Evolutionary conservation across 2,113 vertebrate species (phyloP).

Genomic region (Delphinus delphis): DNA sequence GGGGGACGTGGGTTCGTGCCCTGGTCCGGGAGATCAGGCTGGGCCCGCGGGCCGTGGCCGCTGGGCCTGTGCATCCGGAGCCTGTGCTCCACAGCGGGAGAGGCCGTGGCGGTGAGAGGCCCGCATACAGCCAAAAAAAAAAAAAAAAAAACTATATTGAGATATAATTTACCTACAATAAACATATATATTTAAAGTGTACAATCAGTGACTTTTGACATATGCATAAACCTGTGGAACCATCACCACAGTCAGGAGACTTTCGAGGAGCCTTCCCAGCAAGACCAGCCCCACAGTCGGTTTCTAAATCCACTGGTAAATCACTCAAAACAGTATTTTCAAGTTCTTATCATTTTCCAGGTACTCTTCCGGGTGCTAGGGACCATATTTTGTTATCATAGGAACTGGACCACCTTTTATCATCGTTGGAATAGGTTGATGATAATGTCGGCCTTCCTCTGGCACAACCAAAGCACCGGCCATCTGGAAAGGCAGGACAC

Average conservation of each 20-base stretch:
- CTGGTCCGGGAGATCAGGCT: too few species aligned
- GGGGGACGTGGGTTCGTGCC: too few species aligned
- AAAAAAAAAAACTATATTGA: not conserved
- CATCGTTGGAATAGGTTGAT: not conserved
- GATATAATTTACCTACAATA: not conserved
- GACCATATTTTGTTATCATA: not conserved
- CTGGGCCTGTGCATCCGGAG: too few species aligned
- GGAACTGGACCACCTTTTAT: not conserved
- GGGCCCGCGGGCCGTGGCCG: too few species aligned
- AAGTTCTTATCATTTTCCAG: not conserved
- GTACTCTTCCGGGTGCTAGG: not conserved
- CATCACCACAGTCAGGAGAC: not conserved
- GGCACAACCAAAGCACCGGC: not conserved
- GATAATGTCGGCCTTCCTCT: not conserved
- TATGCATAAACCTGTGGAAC: not conserved
- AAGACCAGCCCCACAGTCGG: not conserved
- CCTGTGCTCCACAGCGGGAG: too few species aligned
- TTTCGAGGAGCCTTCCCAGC: not conserved
- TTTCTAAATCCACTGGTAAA: not conserved
- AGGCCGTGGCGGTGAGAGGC: too few species aligned
- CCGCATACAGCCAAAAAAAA: too few species aligned
- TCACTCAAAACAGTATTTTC: not conserved
- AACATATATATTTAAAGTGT: not conserved
- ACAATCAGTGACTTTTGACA: not conserved
- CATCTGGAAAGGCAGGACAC: not conserved